These are phyloP conservation scores for Drosophila mettleri DNA, from an alignment of 2,888 invertebrate species.

Conservation along the genomic window DNA sequence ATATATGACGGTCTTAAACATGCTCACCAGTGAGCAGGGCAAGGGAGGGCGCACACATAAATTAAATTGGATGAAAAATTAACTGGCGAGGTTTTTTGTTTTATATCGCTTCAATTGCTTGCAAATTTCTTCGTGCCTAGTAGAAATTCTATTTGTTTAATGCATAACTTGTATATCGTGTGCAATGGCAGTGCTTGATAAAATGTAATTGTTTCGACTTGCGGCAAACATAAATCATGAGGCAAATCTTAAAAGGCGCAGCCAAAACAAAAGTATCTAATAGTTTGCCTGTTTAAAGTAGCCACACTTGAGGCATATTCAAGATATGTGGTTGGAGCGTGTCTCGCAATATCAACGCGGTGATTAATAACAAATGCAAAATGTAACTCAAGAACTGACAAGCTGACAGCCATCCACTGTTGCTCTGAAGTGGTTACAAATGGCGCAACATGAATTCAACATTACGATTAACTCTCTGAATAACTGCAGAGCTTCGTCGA, in stretches of 20 bases:
- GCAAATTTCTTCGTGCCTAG: conserved; percentile 40
- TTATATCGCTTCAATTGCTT: conserved; percentile 47
- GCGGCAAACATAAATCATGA: conserved; percentile 68
- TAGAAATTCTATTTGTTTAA: conserved; percentile 31
- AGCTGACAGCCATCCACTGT: conserved; percentile 48
- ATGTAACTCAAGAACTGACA: conserved; percentile 52
- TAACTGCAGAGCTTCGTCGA: conserved; percentile 6
- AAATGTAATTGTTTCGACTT: conserved; percentile 69
- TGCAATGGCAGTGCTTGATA: conserved; percentile 51
- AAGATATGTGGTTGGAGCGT: conserved; percentile 54
- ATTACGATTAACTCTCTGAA: conserved; percentile 59
- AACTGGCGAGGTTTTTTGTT: conserved; percentile 21
- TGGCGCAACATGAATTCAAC: conserved; percentile 77
- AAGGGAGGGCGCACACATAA: conserved; percentile 24
- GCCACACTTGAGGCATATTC: conserved; percentile 50
- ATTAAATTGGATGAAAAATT: conserved; percentile 52
- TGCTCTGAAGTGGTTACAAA: conserved; percentile 64
- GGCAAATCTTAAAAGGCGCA: conserved; percentile 72
- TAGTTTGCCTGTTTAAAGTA: conserved; percentile 69
- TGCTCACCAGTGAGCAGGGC: conserved; percentile 23
- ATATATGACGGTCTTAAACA: conserved; percentile 72
- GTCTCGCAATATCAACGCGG: conserved; percentile 62
- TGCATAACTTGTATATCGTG: conserved; percentile 18
- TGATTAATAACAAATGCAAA: conserved; percentile 74
- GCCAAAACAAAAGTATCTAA: conserved; percentile 74